Conservation (phyloP, 1,140 invertebrate genomes). For the Atta texana region DNA sequence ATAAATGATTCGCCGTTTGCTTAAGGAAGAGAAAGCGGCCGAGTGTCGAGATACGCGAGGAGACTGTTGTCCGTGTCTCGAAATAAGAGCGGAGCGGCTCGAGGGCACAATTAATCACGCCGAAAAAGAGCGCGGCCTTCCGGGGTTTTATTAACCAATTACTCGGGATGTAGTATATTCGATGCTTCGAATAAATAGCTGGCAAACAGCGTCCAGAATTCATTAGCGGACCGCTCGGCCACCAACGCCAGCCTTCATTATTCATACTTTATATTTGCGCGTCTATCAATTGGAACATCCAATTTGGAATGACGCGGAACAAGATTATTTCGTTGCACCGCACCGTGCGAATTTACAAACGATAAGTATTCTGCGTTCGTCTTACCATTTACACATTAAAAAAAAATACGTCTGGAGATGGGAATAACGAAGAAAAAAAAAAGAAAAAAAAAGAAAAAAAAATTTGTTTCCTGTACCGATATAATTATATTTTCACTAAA, state of each 20-base stretch:
- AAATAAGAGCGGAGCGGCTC: conserved; percentile 73
- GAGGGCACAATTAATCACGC: conserved; percentile 76
- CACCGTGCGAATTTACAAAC: neutral
- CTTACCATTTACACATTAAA: conserved; percentile 1
- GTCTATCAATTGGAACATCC: conserved; percentile 49
- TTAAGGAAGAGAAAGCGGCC: conserved; percentile 48
- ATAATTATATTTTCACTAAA: conserved; percentile 4
- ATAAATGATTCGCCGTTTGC: conserved; percentile 61
- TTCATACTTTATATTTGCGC: conserved; percentile 55
- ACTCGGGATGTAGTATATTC: conserved; percentile 71
- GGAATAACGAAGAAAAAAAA: too few species aligned
- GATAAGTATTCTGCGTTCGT: neutral
- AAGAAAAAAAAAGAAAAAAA: too few species aligned
- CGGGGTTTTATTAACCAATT: conserved; percentile 79
- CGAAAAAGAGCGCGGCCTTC: conserved; percentile 75
- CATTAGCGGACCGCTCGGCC: conserved; percentile 67
- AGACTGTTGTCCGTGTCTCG: conserved; percentile 62
- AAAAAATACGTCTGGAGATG: neutral
- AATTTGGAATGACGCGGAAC: conserved; percentile 51
- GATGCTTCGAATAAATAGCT: conserved; percentile 73
- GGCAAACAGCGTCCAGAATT: conserved; percentile 71
- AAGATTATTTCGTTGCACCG: conserved; percentile 35
- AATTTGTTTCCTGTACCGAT: neutral
- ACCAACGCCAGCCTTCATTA: conserved; percentile 48
- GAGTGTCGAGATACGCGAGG: conserved; percentile 39